A percentile compares a stretch with the other conserved stretches of the same genome.
These are phyloP conservation scores for Grammomys dolichurus DNA, from an alignment of 2,113 vertebrate genomes.

Conservation along the genomic window DNA sequence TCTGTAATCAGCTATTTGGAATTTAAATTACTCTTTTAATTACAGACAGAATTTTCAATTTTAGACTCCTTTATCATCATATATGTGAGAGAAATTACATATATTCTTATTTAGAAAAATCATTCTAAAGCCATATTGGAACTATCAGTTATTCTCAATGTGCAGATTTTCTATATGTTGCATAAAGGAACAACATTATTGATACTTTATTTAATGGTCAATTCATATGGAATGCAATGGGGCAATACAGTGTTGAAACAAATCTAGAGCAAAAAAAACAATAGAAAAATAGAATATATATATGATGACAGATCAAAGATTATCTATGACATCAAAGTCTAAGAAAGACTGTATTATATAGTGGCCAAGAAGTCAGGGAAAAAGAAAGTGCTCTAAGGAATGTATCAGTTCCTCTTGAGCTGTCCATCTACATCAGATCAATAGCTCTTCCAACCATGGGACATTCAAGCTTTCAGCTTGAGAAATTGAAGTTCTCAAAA, in stretches of 20 bases:
- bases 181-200: constrained; percentile 61
- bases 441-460: constrained; percentile 96
- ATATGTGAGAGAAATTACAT: background rate
- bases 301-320: constrained; percentile 83
- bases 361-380: constrained; percentile 76
- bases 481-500: constrained; percentile 94
- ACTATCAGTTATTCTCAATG: constrained; percentile 1
- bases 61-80: background rate
- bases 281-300: constrained; percentile 66
- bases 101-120: constrained; percentile 30
- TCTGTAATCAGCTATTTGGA: background rate
- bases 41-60: background rate
- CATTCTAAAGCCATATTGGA: background rate
- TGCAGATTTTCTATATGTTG: constrained; percentile 37
- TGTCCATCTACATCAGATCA: constrained; percentile 93
- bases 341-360: constrained; percentile 85
- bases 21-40: constrained; percentile 23
- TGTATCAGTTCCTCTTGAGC: constrained; percentile 90
- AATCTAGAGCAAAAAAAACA: background rate
- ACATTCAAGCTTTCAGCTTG: constrained; percentile 90
- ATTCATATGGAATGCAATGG: constrained; percentile 63
- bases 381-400: constrained; percentile 87
- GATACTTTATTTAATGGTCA: constrained; percentile 71
- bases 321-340: constrained; percentile 82
- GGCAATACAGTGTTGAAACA: background rate